A percentile compares a stretch with the other conserved stretches of the same genome.
Evolutionary conservation across 2,797 vertebrate genomes (phyloP).

Genomic region (Taenioides sp.): DNA sequence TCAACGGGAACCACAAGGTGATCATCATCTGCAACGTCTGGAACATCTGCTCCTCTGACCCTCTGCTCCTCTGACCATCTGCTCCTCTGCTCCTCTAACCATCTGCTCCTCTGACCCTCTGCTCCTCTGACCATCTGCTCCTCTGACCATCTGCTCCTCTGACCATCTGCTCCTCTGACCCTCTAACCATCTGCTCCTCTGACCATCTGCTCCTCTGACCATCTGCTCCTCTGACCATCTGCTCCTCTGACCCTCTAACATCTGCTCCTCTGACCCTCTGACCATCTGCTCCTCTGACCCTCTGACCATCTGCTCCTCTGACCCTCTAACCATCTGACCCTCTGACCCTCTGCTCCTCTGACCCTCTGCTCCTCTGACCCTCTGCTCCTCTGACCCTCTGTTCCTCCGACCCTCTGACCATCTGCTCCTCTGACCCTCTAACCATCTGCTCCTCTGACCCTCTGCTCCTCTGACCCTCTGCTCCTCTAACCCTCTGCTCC

Average conservation of each 20-base stretch:
- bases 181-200: not conserved
- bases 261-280: not conserved
- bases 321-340: not conserved
- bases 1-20: slow-evolving; percentile 96
- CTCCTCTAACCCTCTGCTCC: not conserved
- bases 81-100: not conserved
- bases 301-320: not conserved
- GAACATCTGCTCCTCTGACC: not conserved
- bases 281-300: not conserved
- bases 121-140: not conserved
- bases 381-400: not conserved
- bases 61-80: not conserved
- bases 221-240: not conserved
- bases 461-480: not conserved
- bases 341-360: not conserved
- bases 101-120: not conserved
- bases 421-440: not conserved
- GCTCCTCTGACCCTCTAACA: not conserved
- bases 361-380: not conserved
- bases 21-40: slow-evolving; percentile 11
- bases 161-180: not conserved
- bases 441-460: not conserved
- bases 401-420: not conserved
- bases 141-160: not conserved
- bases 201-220: not conserved